A percentile compares a stretch with the other conserved stretches of the same genome.
These are phyloP conservation scores for Battus philenor DNA, from an alignment of 1,140 invertebrate species.

Conservation along the genomic window DNA sequence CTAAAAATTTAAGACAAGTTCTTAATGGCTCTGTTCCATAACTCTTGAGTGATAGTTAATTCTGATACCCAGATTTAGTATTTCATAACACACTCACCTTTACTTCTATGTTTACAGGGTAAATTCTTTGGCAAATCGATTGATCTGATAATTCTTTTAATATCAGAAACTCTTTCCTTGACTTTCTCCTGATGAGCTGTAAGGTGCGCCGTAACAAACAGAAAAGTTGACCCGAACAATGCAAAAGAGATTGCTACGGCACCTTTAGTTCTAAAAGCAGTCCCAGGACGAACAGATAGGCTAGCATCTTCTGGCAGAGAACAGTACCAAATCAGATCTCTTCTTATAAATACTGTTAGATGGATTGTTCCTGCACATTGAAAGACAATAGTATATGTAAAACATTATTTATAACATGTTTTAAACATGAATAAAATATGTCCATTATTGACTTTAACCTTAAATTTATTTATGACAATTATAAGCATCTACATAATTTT, in stretches of 20 bases:
- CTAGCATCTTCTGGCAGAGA: conserved; percentile 91
- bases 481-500: too few species aligned
- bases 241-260: conserved; percentile 92
- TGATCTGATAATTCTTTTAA: conserved; percentile 89
- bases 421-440: too few species aligned
- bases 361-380: conserved; percentile 88
- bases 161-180: conserved; percentile 90
- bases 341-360: conserved; percentile 88
- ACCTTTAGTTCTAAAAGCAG: conserved; percentile 94
- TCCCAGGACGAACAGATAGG: conserved; percentile 90
- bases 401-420: too few species aligned
- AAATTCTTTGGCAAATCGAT: conserved; percentile 90
- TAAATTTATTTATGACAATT: too few species aligned
- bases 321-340: conserved; percentile 96
- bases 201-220: conserved; percentile 95
- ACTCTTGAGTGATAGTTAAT: too few species aligned
- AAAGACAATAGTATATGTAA: neutral
- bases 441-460: too few species aligned
- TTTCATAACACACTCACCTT: conserved; percentile 80
- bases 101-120: conserved; percentile 84
- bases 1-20: too few species aligned
- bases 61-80: too few species aligned
- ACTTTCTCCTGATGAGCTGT: conserved; percentile 93
- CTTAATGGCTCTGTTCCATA: too few species aligned
- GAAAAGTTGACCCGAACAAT: conserved; percentile 94